phyloP scores from a whole-genome alignment of 2,888 invertebrate genomes.

The Gymnocheta viridis region DNA sequence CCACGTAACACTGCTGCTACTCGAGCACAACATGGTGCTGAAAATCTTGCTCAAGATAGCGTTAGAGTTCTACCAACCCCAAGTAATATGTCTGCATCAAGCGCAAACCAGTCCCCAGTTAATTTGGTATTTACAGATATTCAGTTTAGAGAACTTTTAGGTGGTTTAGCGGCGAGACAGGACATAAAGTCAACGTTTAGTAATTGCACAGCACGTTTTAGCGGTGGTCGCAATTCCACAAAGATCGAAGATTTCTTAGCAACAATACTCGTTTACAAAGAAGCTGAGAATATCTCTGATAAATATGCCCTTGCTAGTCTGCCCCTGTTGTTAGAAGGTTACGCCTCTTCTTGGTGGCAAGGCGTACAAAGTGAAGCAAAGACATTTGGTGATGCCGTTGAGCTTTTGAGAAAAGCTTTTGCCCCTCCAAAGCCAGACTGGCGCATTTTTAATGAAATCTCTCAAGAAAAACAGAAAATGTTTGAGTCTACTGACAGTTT shows the following conservation, averaged over 20 bases:
- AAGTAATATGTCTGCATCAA: neutral
- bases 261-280: slow-evolving; percentile 34
- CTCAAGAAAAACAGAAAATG: slow-evolving; percentile 28
- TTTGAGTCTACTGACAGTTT: too few relatives aligned
- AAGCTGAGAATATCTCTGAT: slow-evolving; percentile 62
- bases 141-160: neutral
- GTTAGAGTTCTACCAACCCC: too few relatives aligned
- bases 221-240: slow-evolving; percentile 6
- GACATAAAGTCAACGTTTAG: slow-evolving; percentile 12
- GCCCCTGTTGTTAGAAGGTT: slow-evolving; percentile 51
- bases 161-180: neutral
- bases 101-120: neutral
- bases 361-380: slow-evolving; percentile 35
- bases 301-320: slow-evolving; percentile 42
- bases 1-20: neutral
- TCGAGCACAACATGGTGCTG: neutral
- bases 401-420: slow-evolving; percentile 39
- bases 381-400: slow-evolving; percentile 32
- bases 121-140: neutral
- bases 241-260: slow-evolving; percentile 39
- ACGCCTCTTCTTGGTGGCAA: slow-evolving; percentile 60
- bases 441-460: slow-evolving; percentile 42
- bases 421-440: slow-evolving; percentile 55
- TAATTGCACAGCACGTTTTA: too few relatives aligned
- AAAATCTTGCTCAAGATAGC: neutral